Conservation (phyloP, 1,140 invertebrate genomes). For the Uloborus diversus region DNA sequence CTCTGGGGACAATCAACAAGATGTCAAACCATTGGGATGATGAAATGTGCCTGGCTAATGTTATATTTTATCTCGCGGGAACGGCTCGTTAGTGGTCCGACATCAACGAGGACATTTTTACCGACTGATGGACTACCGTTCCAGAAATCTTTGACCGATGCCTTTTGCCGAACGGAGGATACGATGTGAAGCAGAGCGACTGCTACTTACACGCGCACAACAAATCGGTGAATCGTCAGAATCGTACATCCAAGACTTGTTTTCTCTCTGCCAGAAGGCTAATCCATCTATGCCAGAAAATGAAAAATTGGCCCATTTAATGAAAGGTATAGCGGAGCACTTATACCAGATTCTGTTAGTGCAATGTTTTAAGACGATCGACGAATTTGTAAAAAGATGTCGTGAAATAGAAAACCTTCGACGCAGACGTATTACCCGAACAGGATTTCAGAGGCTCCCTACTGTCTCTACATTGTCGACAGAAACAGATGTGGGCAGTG, state of each 20-base stretch:
- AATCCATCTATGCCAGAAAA: not conserved
- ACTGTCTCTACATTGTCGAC: not conserved
- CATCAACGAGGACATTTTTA: not conserved
- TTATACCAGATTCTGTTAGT: not conserved
- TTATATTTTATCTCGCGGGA: not conserved
- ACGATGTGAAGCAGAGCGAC: not conserved
- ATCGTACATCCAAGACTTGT: not conserved
- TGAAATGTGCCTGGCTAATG: not conserved
- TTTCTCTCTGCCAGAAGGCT: not conserved
- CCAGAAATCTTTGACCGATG: not conserved
- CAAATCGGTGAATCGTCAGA: slow-evolving; percentile 14
- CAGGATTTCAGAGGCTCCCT: not conserved
- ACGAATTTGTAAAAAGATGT: slow-evolving; percentile 1
- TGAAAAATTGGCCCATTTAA: slow-evolving; percentile 6
- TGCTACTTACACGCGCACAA: not conserved
- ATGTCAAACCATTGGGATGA: slow-evolving; percentile 3
- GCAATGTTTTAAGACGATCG: not conserved
- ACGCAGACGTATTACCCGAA: slow-evolving; percentile 1
- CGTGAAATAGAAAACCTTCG: slow-evolving; percentile 3
- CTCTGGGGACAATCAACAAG: not conserved
- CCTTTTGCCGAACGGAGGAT: not conserved
- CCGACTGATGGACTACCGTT: not conserved
- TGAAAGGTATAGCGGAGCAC: slow-evolving; percentile 5
- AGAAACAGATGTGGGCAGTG: too few relatives aligned
- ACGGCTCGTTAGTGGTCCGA: not conserved